Base-by-base conservation (phyloP, 2,888 invertebrate species). In the Malthinus flaveolus region DNA sequence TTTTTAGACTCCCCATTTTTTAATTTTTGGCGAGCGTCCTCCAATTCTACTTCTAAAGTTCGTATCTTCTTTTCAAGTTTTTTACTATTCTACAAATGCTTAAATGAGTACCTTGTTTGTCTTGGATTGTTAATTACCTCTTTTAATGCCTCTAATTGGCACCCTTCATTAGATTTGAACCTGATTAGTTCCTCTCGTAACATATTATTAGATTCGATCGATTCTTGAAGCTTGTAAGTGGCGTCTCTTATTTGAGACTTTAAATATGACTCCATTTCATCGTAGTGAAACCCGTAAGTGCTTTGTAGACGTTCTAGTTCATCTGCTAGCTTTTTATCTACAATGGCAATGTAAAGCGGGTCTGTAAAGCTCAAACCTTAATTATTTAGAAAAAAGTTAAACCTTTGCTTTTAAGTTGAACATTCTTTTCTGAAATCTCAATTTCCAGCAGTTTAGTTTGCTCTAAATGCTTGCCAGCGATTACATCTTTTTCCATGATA, bases 211-310 rank as follows among this genome's bases (percentile, higher is more conserved):
- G 60, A 62, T 32, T 36, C 35, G 49, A 56, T 49, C 1, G 57
- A 51, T 34, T 68, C 65, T 15, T 57, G 53, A n/a, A 64, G 39
- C 52, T 64, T 62, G 7, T 60, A 54, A 36, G 64, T 64, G 12
- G 57, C 44, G 8, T 65, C 62, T 33, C 48, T 32, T 33, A 64
- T 23, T 46, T 59, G 59, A 42, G 49, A 50, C 49, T 64, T 45
- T 42, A 56, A 56, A 23, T 60, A 51, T 2, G 50, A 42, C 37
- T 66, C 58, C 11, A 56, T 53, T 32, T 68, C 61, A 44, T 66
- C 64, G 31, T 49, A 53, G 37, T 64, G 52, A n/a, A 65, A 31
- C 33, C 54, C 62, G 13, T 54, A 34, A 23, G 46, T 32, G 5
- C 60, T 63, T 57, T 66, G 58, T 31, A 50, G 32, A 13, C 53